Base-by-base conservation (phyloP, 2,888 invertebrate species). In the Pandemis heparana region DNA sequence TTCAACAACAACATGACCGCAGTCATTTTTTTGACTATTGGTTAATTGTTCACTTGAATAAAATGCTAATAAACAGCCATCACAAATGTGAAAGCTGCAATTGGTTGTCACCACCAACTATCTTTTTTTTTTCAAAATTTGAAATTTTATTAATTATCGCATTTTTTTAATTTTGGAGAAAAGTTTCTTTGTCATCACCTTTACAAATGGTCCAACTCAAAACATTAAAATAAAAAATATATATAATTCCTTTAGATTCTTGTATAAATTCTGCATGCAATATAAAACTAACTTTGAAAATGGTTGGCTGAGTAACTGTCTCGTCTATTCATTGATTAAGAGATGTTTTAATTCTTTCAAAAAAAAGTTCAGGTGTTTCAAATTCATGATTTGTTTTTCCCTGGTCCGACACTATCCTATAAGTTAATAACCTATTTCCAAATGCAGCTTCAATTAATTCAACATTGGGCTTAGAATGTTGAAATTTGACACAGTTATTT, bases 1-100 rank as follows among this genome's bases (percentile, higher is more conserved):
- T 64, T 75, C 73, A 46, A 75, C 75, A 60, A 61, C 62, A 53
- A 79, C 65, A 56, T 79, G 78, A 61, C 41, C 63, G 74, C 78
- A 78, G 69, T 76, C 77, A 53, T 70, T 14, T 60, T 67, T 14
- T 72, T 77, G 64, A 71, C 79, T 77, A 12, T 65, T 65, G 16
- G 8, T 10, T 64, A 77, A 68, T 63, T 51, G 59, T 46, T 79
- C 76, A 16, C 56, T 46, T 62, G 67, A 76, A 39, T 71, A 18
- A 69, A 77, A 78, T 60, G 68, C 56, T 23, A 77, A 43, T 68
- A 77, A 72, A 75, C 78, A 74, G 5, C 75, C 75, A 71, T 79
- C 75, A 70, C 79, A 75, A 48, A 46, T 65, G 51, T 65, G 53
- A 53, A 53, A 53, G 32, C 51, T 65, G 16, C 16, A 51, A 38